Base-by-base conservation (phyloP, 2,113 vertebrate species). In the Cinclus mexicanus region DNA sequence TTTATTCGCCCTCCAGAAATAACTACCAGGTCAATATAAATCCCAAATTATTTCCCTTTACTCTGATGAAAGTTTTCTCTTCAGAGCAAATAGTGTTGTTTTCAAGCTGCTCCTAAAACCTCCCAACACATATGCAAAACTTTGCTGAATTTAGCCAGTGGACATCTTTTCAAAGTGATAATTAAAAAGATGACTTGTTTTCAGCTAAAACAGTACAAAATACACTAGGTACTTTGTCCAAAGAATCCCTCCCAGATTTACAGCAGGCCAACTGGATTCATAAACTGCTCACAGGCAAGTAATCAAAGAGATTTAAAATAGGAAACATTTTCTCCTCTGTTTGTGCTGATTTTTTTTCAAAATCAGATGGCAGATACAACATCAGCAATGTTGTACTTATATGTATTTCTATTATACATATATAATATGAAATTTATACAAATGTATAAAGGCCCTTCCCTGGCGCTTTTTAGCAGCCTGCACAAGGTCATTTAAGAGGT, bases 221-320 rank as follows among this genome's bases (percentile, higher is more conserved):
- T 29, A 95, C 35, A 31, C 42, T 57, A 72, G 19, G 8, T 81
- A 17, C 69, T 95, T 89, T 60, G 77, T 87, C 94, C 89, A 94
- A 90, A 75, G 28, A 83, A 92, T 92, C 41, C 56, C 69, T 94
- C 86, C 68, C 69, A 93, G 68, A 83, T 90, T 81, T 92, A 75
- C 26, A 74, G 64, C 47, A 56, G 33, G 86, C 91, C 93, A 95
- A 93, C 56, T 93, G 80, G 86, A 94, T 78, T 89, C 7, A 94
- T 87, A 71, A 89, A 64, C 44, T 75, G 24, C 52, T 89, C 89
- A 91, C 52, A 90, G 81, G 85, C 25, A 1, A 72, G 63, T 65
- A 93, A 87, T 80, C 4, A 14, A 52, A 85, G 61, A 76, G 63
- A 76, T 91, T 82, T 91, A 90, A 94, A 96, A 89, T 46, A 95